Conservation (phyloP, 2,888 invertebrate species). For the Conchocele bisecta region DNA sequence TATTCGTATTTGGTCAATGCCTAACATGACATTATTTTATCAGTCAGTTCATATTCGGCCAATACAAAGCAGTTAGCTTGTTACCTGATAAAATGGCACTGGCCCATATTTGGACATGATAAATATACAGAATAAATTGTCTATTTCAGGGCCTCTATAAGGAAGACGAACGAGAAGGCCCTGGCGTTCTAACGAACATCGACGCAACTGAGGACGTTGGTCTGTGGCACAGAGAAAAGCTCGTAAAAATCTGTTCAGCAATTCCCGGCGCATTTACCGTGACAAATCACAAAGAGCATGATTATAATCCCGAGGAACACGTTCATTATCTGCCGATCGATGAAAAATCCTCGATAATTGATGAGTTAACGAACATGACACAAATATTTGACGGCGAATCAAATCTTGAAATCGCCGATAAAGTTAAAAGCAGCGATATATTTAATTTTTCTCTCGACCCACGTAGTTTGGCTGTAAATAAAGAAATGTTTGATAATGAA, state of each 20-base stretch:
- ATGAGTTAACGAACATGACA: constrained; percentile 58
- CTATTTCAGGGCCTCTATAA: constrained; percentile 79
- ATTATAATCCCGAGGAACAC: constrained; percentile 74
- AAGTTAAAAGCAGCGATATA: constrained; percentile 66
- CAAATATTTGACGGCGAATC: constrained; percentile 54
- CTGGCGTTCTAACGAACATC: constrained; percentile 80
- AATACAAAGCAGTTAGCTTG: too few species aligned
- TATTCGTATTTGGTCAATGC: too few species aligned
- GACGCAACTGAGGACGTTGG: constrained; percentile 81
- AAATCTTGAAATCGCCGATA: constrained; percentile 51
- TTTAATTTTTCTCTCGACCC: constrained; percentile 75
- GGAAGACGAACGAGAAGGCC: constrained; percentile 80
- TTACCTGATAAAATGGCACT: too few species aligned
- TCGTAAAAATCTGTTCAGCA: constrained; percentile 75
- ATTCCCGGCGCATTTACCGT: constrained; percentile 76
- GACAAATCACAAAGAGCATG: constrained; percentile 76
- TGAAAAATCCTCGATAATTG: constrained; percentile 24
- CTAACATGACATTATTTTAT: too few species aligned
- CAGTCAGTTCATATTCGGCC: too few species aligned
- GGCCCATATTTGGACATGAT: too few species aligned
- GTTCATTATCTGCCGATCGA: constrained; percentile 59
- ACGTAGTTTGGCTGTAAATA: constrained; percentile 78
- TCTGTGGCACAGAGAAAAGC: constrained; percentile 80
- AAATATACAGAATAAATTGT: too few species aligned
- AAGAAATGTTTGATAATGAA: constrained; percentile 75